These are phyloP conservation scores for Beris chalybata DNA, from an alignment of 2,888 invertebrate species.

Conservation along the genomic window DNA sequence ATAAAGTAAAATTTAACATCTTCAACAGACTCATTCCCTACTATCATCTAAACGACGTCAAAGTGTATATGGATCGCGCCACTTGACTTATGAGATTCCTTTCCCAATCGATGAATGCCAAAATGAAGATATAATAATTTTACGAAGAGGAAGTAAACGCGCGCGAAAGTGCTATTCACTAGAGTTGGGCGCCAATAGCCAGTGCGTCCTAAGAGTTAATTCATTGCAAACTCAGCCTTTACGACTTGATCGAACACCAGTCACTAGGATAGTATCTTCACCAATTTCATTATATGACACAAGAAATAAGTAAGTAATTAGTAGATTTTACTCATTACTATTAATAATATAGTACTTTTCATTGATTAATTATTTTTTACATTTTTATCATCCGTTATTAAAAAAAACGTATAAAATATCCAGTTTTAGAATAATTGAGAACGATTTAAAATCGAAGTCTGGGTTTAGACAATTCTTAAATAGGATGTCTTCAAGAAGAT, in stretches of 20 bases:
- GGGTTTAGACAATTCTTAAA: conserved; percentile 54
- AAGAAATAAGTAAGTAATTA: conserved; percentile 27
- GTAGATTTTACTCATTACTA: conserved; percentile 9
- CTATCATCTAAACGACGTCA: conserved; percentile 53
- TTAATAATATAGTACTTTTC: neutral
- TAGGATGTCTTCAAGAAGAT: conserved; percentile 54
- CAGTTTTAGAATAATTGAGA: conserved; percentile 29
- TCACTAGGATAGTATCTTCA: conserved; percentile 59
- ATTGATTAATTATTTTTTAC: neutral
- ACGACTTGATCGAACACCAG: conserved; percentile 50
- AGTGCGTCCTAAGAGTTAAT: conserved; percentile 46
- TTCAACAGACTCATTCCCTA: conserved; percentile 13
- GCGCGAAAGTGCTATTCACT: conserved; percentile 33
- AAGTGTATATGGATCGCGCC: conserved; percentile 60
- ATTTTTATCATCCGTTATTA: neutral
- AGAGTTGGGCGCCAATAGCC: conserved; percentile 31
- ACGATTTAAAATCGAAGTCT: conserved; percentile 40
- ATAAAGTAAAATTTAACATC: too few relatives aligned
- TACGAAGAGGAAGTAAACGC: conserved; percentile 33
- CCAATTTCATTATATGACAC: conserved; percentile 51
- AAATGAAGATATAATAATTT: conserved; percentile 55
- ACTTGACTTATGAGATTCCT: conserved; percentile 65
- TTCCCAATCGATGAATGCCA: conserved; percentile 63
- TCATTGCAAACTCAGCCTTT: conserved; percentile 50
- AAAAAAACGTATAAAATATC: neutral